Conservation (phyloP, 2,113 vertebrate species). For the Corydoras sp. region DNA sequence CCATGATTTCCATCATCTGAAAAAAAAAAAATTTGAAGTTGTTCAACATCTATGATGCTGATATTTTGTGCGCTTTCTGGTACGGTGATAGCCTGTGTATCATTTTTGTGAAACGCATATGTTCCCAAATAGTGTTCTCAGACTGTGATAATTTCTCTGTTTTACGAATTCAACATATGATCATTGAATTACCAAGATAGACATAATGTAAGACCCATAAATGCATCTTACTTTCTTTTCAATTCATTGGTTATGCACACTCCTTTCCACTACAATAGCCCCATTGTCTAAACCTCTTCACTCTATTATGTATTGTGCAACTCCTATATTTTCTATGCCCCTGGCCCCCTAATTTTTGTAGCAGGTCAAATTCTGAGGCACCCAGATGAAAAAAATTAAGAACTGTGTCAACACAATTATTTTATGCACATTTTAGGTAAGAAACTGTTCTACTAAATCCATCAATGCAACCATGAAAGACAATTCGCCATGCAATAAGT, state of each 20-base stretch:
- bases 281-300: conserved; percentile 7
- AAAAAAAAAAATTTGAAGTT: conserved; percentile 20
- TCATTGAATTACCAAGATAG: conserved; percentile 15
- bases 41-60: background rate
- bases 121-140: conserved; percentile 12
- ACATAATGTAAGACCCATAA: conserved; percentile 9
- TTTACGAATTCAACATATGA: conserved; percentile 19
- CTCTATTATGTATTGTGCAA: conserved; percentile 15
- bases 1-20: conserved; percentile 16
- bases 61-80: background rate
- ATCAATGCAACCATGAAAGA: conserved; percentile 9
- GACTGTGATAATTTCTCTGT: conserved; percentile 18
- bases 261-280: conserved; percentile 19
- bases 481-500: conserved; percentile 20
- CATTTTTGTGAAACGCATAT: background rate
- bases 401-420: conserved; percentile 16
- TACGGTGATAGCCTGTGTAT: background rate
- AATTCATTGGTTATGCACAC: conserved; percentile 26
- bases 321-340: conserved; percentile 1
- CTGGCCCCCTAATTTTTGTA: conserved; percentile 1
- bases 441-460: conserved; percentile 10
- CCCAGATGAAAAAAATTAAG: no score
- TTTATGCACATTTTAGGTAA: background rate
- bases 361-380: conserved; percentile 10
- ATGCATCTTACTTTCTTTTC: conserved; percentile 20